phyloP scores from a whole-genome alignment of 2,113 vertebrate genomes.

The Sinocyclocheilus anophthalmus region DNA sequence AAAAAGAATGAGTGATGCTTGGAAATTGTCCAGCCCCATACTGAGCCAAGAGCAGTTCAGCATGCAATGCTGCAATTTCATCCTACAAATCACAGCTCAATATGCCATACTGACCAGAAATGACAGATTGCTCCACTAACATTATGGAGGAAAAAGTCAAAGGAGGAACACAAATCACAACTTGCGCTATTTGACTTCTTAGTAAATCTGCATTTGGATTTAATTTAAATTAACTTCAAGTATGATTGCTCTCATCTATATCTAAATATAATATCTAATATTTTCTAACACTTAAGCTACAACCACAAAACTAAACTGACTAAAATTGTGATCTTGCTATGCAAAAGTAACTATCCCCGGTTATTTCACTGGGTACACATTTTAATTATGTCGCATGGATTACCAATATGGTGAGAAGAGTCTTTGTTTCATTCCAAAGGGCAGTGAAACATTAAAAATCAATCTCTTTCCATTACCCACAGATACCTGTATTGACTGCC shows the following conservation, averaged over 20 bases:
- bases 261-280: not conserved
- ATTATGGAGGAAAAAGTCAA: constrained; percentile 32
- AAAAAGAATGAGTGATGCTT: constrained; percentile 39
- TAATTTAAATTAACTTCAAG: not conserved
- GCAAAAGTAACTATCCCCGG: constrained; percentile 8
- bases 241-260: not conserved
- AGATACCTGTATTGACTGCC: constrained; percentile 53
- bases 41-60: constrained; percentile 44
- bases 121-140: constrained; percentile 29
- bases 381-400: constrained; percentile 56
- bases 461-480: constrained; percentile 55
- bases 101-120: constrained; percentile 28
- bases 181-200: not conserved
- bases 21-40: constrained; percentile 21
- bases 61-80: constrained; percentile 40
- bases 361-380: constrained; percentile 15
- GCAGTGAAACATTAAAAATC: constrained; percentile 60
- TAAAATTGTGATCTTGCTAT: not conserved
- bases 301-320: not conserved
- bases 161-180: constrained; percentile 32
- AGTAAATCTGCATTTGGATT: not conserved
- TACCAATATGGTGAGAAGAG: constrained; percentile 49
- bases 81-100: constrained; percentile 44
- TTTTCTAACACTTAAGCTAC: not conserved
- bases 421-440: constrained; percentile 53